Base-by-base conservation (phyloP, 2,888 invertebrate species). In the Cataglyphis cursor region DNA sequence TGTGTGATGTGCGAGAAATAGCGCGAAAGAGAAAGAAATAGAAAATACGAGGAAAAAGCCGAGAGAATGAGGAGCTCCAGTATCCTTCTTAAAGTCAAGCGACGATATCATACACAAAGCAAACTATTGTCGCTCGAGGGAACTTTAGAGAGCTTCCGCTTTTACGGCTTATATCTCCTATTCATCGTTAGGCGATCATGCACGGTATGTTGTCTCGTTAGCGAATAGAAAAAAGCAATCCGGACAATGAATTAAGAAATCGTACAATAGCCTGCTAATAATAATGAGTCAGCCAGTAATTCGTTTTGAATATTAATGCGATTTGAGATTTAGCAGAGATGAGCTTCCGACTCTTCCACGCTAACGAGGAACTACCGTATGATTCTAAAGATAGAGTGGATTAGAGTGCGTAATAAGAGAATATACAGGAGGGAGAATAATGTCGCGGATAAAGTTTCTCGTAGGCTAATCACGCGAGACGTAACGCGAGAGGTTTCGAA, bases 141-240 rank as follows among this genome's bases (percentile, higher is more conserved):
- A 61, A 80, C 28, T 41, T 74, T 38, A n/a, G n/a, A 51, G 38
- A 81, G 81, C 62, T 74, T 81, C 61, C 74, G 57, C 57, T 78
- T 68, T 70, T 31, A 59, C 57, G 51, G 21, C 28, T 70, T 70
- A 66, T 35, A 72, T n/a, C 18, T 61, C 59, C 35, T 72, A 44
- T 38, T n/a, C 66, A 51, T 9, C 78, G 44, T 48, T 12, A 70
- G 59, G 12, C 31, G 76, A 66, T 68, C 28, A 57, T 51, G 64
- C 41, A 74, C 41, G 24, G 28, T 61, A 64, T 48, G 38, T 15
- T 31, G 38, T 15, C 57, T 72, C 9, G 24, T 75, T 75, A 61
- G 61, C 61, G 21, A 48, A 65, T 4, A 48, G 10, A 44, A 64
- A 35, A 12, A 24, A 66, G 24, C 24, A 75, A 65, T n/a, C n/a